Conservation (phyloP, 2,797 vertebrate genomes). For the Cyprinella venusta region DNA sequence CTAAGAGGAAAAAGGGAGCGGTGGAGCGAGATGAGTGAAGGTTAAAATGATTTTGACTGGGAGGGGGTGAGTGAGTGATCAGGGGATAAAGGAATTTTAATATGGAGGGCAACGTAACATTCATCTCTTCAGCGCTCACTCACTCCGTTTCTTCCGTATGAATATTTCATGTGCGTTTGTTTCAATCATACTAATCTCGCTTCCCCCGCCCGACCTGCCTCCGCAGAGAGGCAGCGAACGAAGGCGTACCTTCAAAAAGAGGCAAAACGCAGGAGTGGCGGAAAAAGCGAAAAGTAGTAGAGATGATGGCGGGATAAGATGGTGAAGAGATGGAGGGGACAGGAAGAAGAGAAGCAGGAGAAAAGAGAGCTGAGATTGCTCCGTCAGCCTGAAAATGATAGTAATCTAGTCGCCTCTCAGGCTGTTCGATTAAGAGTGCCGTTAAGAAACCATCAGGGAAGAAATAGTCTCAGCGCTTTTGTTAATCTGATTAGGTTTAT, state of each 20-base stretch:
- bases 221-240: conserved; percentile 72
- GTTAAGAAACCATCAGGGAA: conserved; percentile 83
- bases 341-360: conserved; percentile 57
- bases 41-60: conserved; percentile 32
- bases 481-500: conserved; percentile 81
- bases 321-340: conserved; percentile 67
- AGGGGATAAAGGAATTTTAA: conserved; percentile 74
- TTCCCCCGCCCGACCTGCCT: conserved; percentile 70
- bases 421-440: conserved; percentile 81
- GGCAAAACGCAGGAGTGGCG: conserved; percentile 33
- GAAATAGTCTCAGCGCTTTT: conserved; percentile 81
- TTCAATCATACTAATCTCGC: conserved; percentile 84
- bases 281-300: conserved; percentile 59
- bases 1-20: conserved; percentile 60
- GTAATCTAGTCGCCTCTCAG: conserved; percentile 80
- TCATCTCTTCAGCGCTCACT: conserved; percentile 80
- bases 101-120: conserved; percentile 80
- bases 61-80: conserved; percentile 25
- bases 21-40: conserved; percentile 57
- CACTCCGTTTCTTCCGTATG: conserved; percentile 80
- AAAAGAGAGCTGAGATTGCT: conserved; percentile 74
- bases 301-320: conserved; percentile 78
- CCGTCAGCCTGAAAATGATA: conserved; percentile 73
- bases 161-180: conserved; percentile 86
- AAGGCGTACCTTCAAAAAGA: neutral